Evolutionary conservation across 2,113 vertebrate genomes (phyloP), one percentile per base, ranked within the genome.

Genomic region (Equus quagga): DNA sequence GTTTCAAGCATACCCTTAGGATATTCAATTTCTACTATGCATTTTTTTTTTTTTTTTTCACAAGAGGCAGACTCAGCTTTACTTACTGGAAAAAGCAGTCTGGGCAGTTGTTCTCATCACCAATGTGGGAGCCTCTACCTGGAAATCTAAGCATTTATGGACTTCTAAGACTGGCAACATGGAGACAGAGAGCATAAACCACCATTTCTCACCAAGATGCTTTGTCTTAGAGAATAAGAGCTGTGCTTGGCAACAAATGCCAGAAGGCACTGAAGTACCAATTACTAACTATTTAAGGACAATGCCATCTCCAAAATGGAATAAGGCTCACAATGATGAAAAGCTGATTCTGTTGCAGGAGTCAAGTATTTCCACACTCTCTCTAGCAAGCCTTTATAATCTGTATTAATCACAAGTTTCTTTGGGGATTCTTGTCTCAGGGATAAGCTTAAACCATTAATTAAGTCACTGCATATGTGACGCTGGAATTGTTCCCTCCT

Each of bases 241-340:
- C 51, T 64, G 56, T 73, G 89, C 76, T 41, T 73, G 60, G 26
- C 82, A 82, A 76, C 72, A 97, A 98, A 58, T 64, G 67, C 82
- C 33, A 3, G 33, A 69, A 89, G 70, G 72, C 67, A 28, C 65
- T 44, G 64, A 96, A 84, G 91, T 83, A 95, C 86, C 89, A 86
- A 92, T 98, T 91, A 96, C 91, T 78, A 84, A 97, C 96, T 97
- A 90, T 97, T 97, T 93, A 98, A 96, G 95, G 93, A 83, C 82
- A 76, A 65, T 70, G 73, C 83, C 88, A 85, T 79, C 96, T 93
- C 82, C 83, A 82, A 73, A 96, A 91, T 73, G 93, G 81, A 91
- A 75, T 31, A 75, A 31, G 51, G 17, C 44, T 87, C 88, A 93
- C n/a, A 33, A 60, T 51, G 64, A 96, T 49, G 72, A 93, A 95